phyloP scores from a whole-genome alignment of 1,140 invertebrate species.

The Eulimnadia texana region DNA sequence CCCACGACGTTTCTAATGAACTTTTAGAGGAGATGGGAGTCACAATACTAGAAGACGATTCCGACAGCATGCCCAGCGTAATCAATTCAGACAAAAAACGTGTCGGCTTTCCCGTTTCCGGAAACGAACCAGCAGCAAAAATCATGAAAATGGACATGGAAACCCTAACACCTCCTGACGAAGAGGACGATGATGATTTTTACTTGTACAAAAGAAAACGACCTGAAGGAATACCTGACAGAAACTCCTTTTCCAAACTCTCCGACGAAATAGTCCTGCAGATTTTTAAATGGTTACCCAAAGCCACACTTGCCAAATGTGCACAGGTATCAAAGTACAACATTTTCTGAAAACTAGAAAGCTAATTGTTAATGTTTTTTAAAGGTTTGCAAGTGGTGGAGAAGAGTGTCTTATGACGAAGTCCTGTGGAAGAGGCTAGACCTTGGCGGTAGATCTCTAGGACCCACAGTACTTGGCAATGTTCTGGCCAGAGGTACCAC shows the following conservation, averaged over 20 bases:
- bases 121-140: conserved; percentile 1
- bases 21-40: conserved; percentile 35
- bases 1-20: conserved; percentile 20
- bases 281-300: conserved; percentile 66
- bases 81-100: not conserved
- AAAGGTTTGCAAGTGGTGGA: conserved; percentile 36
- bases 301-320: conserved; percentile 51
- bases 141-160: not conserved
- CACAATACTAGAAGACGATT: conserved; percentile 27
- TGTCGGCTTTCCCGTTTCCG: not conserved
- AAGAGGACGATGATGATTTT: conserved; percentile 14
- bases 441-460: conserved; percentile 49
- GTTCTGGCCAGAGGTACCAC: conserved; percentile 54
- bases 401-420: conserved; percentile 59
- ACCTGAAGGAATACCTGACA: not conserved
- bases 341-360: too few species aligned
- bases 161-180: not conserved
- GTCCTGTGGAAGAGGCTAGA: conserved; percentile 69
- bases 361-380: too few species aligned
- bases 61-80: not conserved
- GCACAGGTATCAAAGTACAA: conserved; percentile 45
- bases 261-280: conserved; percentile 72
- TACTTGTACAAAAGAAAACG: conserved; percentile 16
- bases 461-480: conserved; percentile 46
- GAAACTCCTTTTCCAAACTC: conserved; percentile 29